Evolutionary conservation across 2,888 invertebrate species (phyloP).

Genomic region (Himalopsyche anomala): DNA sequence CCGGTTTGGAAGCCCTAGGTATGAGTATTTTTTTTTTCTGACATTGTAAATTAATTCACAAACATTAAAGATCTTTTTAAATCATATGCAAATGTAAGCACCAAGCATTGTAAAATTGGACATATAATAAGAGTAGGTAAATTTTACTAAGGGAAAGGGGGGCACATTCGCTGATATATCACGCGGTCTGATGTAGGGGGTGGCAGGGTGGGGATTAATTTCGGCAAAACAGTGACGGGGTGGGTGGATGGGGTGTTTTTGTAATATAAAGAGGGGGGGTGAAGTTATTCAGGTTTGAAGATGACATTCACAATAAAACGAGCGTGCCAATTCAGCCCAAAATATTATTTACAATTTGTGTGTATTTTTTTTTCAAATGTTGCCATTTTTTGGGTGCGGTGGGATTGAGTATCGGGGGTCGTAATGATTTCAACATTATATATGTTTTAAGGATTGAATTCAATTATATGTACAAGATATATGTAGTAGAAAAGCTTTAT

Average conservation of each 20-base stretch:
- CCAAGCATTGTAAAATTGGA: neutral
- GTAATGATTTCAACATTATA: neutral
- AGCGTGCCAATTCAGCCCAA: conserved; percentile 50
- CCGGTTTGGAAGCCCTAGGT: too few species aligned
- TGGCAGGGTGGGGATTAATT: conserved; percentile 56
- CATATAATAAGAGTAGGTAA: neutral
- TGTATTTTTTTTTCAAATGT: conserved; percentile 21
- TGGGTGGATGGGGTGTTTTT: conserved; percentile 15
- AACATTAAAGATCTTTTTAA: too few species aligned
- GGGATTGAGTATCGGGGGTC: neutral
- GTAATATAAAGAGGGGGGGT: conserved; percentile 7
- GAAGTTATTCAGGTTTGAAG: conserved; percentile 54
- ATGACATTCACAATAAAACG: conserved; percentile 56
- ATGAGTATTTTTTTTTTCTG: too few species aligned
- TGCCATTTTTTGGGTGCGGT: neutral
- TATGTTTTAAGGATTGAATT: too few species aligned
- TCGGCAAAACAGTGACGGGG: conserved; percentile 51
- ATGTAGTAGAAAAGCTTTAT: too few species aligned
- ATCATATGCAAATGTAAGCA: neutral
- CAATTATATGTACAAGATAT: too few species aligned
- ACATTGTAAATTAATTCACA: too few species aligned
- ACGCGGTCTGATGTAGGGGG: conserved; percentile 51
- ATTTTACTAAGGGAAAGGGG: conserved; percentile 43
- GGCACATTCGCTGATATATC: conserved; percentile 56
- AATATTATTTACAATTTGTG: conserved; percentile 35